A percentile compares a stretch with the other conserved stretches of the same genome.
Evolutionary conservation across 2,113 vertebrate genomes (phyloP).

Genomic region (Protobothrops flavoviridis): DNA sequence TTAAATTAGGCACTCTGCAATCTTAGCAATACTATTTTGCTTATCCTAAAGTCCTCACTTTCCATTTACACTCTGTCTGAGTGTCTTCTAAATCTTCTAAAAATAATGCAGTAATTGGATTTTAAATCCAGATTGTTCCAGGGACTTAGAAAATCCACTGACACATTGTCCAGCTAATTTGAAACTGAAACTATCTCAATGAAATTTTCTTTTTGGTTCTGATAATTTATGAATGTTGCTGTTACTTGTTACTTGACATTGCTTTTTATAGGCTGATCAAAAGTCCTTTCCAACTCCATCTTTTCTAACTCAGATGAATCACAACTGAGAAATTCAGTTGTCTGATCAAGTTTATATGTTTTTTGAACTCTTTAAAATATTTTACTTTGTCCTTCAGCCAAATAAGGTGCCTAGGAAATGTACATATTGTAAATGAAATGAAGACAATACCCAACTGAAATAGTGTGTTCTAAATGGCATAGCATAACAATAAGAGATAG

Average conservation of each 20-base stretch:
- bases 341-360: neutral
- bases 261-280: neutral
- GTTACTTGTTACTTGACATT: neutral
- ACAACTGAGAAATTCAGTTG: neutral
- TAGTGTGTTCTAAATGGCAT: neutral
- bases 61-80: neutral
- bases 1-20: neutral
- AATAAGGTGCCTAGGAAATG: neutral
- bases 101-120: neutral
- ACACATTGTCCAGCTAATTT: neutral
- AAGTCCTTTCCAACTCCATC: neutral
- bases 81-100: neutral
- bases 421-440: neutral
- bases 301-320: neutral
- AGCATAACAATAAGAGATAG: neutral
- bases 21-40: neutral
- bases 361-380: neutral
- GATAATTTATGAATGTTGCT: neutral
- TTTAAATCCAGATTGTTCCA: neutral
- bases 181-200: neutral
- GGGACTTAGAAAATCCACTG: neutral
- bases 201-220: neutral
- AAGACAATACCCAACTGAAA: neutral
- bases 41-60: neutral
- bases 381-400: neutral